Conservation (phyloP, 1,140 invertebrate genomes). For the Pantala flavescens region DNA sequence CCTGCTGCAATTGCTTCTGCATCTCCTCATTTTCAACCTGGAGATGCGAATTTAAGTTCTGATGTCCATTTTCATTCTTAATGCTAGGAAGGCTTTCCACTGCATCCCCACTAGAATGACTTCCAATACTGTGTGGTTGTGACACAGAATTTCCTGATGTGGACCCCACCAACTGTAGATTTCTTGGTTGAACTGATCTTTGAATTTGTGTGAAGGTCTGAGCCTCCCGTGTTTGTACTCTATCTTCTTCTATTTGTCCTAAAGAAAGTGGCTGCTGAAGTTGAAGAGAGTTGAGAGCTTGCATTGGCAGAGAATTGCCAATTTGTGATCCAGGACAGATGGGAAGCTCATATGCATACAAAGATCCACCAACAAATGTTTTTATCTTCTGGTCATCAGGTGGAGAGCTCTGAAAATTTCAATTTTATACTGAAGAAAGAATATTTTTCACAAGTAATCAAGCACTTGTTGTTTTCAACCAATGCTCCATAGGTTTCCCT, state of each 20-base stretch:
- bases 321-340: slow-evolving; percentile 22
- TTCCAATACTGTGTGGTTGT: neutral
- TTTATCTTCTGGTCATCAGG: slow-evolving; percentile 41
- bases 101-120: neutral
- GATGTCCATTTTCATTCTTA: neutral
- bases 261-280: slow-evolving; percentile 26
- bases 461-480: too few relatives aligned
- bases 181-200: slow-evolving; percentile 27
- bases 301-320: neutral
- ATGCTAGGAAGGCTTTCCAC: neutral
- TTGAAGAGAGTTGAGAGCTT: neutral
- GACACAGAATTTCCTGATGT: neutral
- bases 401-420: slow-evolving; percentile 34
- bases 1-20: neutral
- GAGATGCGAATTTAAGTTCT: neutral
- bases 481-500: too few relatives aligned
- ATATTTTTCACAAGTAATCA: too few relatives aligned
- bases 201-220: slow-evolving; percentile 38
- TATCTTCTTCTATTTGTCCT: slow-evolving; percentile 22
- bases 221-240: slow-evolving; percentile 27
- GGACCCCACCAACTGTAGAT: neutral
- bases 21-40: neutral
- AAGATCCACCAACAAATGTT: slow-evolving; percentile 33
- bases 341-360: slow-evolving; percentile 46
- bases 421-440: too few relatives aligned